These are phyloP conservation scores for Disparrhopalites patrizii DNA, from an alignment of 2,888 invertebrate species.

Conservation along the genomic window DNA sequence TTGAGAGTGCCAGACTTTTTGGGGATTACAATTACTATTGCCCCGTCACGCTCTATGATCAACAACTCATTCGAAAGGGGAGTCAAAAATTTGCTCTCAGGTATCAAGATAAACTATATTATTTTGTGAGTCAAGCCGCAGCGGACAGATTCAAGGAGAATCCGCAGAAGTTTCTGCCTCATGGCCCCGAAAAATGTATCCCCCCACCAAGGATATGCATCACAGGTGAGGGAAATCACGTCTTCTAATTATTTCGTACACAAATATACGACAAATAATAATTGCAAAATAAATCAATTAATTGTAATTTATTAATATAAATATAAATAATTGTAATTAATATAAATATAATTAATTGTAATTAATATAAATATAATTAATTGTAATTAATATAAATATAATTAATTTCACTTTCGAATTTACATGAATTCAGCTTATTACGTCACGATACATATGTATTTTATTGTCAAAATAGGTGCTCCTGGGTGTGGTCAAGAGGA, in stretches of 20 bases:
- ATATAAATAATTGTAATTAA: neutral
- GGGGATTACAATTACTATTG: conserved; percentile 62
- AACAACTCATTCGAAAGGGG: conserved; percentile 61
- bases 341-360: neutral
- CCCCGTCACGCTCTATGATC: conserved; percentile 59
- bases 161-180: conserved; percentile 30
- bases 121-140: conserved; percentile 23
- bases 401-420: neutral
- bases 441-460: too few relatives aligned
- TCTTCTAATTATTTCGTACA: neutral
- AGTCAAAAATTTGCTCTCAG: conserved; percentile 29
- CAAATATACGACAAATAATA: too few relatives aligned
- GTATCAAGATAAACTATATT: conserved; percentile 35
- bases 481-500: conserved; percentile 41
- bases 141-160: conserved; percentile 26
- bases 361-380: neutral
- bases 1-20: conserved; percentile 51
- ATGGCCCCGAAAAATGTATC: conserved; percentile 13
- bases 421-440: too few relatives aligned
- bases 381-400: neutral
- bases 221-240: conserved; percentile 27
- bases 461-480: too few relatives aligned
- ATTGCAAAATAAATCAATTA: too few relatives aligned
- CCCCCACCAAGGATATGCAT: conserved; percentile 41
- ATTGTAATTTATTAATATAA: too few relatives aligned